Evolutionary conservation across 2,888 invertebrate species (phyloP), one percentile per base, ranked within the genome.

Genomic region (Caenorhabditis uteleia): DNA sequence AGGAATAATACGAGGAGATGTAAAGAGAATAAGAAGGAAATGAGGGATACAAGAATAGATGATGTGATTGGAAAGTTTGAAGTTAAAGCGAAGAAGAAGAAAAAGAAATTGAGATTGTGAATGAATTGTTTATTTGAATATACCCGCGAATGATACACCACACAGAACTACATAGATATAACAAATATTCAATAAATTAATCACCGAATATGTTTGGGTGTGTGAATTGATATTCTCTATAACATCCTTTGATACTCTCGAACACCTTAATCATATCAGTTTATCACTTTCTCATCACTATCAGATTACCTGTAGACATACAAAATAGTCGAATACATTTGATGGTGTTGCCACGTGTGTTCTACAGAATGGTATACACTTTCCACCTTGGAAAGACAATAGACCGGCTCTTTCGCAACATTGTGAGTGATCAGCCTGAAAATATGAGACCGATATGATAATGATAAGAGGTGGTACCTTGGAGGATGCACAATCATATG

Each of bases 201-300:
- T 80, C 80, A 23, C 80, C 80, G 57, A 73, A 80, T 25, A 80
- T 72, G 50, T 80, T 80, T 36, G 74, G 76, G 60, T 80, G 65
- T 16, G 58, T 65, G 31, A 58, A 45, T 47, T 77, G 77, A 54
- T 79, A 75, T 26, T 70, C 70, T 29, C 73, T 39, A 50, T 69
- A 73, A 43, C 73, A 73, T 14, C 54, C 56, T 40, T 73, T 73
- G 40, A 73, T 68, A 7, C 58, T 45, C 33, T 73, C 73, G 45
- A 73, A 70, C 20, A 73, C 70, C 61, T 59, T 36, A 18, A 59
- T 31, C n/a, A 54, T 27, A 7, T 20, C 8, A n/a, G 14, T 3
- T 20, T 21, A 49, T 25, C 6, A 36, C 10, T 33, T 23, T 23
- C 14, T 20, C 4, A 6, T 21, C 16, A 23, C 6, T 7, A 4